phyloP scores from a whole-genome alignment of 2,113 vertebrate genomes.

The Neofelis nebulosa region DNA sequence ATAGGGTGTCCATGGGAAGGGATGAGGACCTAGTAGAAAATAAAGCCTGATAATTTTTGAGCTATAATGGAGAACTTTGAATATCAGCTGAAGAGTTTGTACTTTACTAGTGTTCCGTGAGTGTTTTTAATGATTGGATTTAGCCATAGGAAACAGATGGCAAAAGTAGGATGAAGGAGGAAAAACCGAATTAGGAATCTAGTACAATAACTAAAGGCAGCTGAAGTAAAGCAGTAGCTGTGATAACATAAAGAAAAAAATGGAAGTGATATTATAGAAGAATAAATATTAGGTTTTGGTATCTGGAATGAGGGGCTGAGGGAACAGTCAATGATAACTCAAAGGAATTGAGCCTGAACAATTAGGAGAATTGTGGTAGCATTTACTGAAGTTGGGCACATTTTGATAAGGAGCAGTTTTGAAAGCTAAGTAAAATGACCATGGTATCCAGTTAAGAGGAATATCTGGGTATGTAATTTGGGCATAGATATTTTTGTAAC shows the following conservation, averaged over 20 bases:
- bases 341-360: neutral
- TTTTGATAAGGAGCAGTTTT: neutral
- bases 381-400: neutral
- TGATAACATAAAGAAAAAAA: neutral
- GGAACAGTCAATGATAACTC: neutral
- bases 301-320: neutral
- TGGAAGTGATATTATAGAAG: neutral
- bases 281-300: neutral
- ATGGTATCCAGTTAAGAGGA: neutral
- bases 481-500: slow-evolving; percentile 4
- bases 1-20: neutral
- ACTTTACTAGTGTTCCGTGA: neutral
- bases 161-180: neutral
- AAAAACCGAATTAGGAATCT: neutral
- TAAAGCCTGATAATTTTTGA: neutral
- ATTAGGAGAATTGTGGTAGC: neutral
- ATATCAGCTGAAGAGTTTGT: neutral
- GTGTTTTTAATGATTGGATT: neutral
- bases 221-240: neutral
- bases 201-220: neutral
- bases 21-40: neutral
- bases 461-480: neutral
- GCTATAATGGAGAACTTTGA: neutral
- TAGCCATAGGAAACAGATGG: neutral
- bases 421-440: neutral